A percentile compares a stretch with the other conserved stretches of the same genome.
Evolutionary conservation across 2,113 vertebrate genomes (phyloP).

Genomic region (Myrmecophaga tridactyla): DNA sequence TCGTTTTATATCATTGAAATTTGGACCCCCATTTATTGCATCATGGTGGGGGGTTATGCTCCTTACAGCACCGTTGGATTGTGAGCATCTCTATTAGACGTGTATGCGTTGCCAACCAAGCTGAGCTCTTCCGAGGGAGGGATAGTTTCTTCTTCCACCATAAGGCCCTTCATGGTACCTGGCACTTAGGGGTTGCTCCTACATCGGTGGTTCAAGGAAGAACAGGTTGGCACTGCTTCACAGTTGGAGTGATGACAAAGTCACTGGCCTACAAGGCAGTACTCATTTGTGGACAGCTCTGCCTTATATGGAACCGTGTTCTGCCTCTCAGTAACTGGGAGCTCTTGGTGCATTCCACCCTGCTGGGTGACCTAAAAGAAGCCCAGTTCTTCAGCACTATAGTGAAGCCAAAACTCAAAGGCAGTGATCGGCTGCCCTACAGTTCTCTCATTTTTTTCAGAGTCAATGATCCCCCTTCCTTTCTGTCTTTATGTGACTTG

Average conservation of each 20-base stretch:
- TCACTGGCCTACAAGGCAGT: background rate
- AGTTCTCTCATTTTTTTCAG: no score
- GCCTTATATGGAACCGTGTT: background rate
- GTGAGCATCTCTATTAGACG: background rate
- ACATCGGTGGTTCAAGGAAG: background rate
- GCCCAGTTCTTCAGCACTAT: background rate
- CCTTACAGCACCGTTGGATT: background rate
- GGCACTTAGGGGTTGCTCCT: background rate
- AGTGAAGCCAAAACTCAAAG: background rate
- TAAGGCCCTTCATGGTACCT: rapidly evolving
- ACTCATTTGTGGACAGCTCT: background rate
- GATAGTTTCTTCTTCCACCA: background rate
- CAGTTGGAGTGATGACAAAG: background rate
- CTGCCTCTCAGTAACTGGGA: background rate
- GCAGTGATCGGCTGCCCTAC: background rate
- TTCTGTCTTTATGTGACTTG: background rate
- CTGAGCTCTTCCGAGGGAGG: background rate
- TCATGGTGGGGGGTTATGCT: background rate
- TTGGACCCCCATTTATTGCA: no score
- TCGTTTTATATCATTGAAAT: background rate
- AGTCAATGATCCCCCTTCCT: background rate
- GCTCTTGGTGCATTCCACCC: background rate
- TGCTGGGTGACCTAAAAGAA: background rate
- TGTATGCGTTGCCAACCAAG: background rate
- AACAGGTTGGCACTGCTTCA: background rate